These are phyloP conservation scores for Noctua janthina DNA, from an alignment of 2,888 invertebrate species.

Conservation along the genomic window DNA sequence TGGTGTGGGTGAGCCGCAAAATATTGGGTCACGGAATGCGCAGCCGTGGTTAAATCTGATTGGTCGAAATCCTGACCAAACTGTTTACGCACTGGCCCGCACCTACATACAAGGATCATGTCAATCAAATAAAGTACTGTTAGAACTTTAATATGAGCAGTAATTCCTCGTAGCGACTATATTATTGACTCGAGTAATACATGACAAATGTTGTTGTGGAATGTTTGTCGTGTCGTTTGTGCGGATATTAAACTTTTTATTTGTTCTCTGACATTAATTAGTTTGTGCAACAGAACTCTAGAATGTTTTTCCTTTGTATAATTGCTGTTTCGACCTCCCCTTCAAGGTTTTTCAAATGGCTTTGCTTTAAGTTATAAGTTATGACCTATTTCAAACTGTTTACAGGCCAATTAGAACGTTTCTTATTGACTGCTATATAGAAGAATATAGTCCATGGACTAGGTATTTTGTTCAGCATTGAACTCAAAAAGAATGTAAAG, in stretches of 20 bases:
- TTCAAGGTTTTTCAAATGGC: constrained; percentile 8
- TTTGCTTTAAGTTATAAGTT: constrained; percentile 11
- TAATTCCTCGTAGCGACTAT: constrained; percentile 33
- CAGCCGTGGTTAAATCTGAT: constrained; percentile 1
- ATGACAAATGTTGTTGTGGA: constrained; percentile 72
- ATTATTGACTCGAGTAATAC: constrained; percentile 70
- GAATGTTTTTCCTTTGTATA: constrained; percentile 48
- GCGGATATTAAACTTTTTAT: constrained; percentile 77
- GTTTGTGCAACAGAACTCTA: constrained; percentile 66
- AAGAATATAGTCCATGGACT: background rate
- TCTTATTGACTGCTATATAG: no score
- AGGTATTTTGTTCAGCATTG: background rate
- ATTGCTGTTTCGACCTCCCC: constrained; percentile 24
- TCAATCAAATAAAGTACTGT: constrained; percentile 18
- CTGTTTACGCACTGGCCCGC: background rate
- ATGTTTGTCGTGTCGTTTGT: constrained; percentile 70
- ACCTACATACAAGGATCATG: background rate
- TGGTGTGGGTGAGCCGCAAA: background rate
- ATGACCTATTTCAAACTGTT: background rate
- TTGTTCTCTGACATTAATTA: constrained; percentile 72
- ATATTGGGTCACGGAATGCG: constrained; percentile 20
- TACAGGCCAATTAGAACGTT: background rate
- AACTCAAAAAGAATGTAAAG: background rate
- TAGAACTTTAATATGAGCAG: constrained; percentile 12
- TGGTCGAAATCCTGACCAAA: constrained; percentile 18